A percentile compares a stretch with the other conserved stretches of the same genome.
Evolutionary conservation across 2,888 invertebrate genomes (phyloP).

Genomic region (Pristionchus mayeri): DNA sequence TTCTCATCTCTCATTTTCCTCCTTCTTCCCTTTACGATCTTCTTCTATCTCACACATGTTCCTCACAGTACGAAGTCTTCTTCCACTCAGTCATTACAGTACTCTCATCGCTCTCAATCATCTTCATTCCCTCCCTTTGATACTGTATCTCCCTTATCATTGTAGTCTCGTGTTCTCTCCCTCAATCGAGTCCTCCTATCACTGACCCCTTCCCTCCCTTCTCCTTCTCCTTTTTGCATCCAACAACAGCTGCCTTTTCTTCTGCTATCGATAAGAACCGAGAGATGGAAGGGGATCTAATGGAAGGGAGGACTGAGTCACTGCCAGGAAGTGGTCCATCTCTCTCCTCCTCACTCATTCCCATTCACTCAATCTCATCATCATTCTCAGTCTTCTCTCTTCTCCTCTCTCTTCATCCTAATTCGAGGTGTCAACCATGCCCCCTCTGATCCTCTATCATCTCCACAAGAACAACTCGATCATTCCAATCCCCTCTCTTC

Average conservation of each 20-base stretch:
- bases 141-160: not conserved
- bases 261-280: conserved; percentile 37
- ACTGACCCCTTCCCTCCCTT: not conserved
- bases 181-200: not conserved
- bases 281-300: conserved; percentile 9
- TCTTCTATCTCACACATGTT: not conserved
- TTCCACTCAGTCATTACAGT: conserved; percentile 25
- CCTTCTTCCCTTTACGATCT: not conserved
- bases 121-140: not conserved
- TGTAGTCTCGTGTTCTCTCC: not conserved
- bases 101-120: not conserved
- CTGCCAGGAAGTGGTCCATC: not conserved
- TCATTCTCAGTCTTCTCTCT: too few relatives aligned
- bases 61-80: not conserved
- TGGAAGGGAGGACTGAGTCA: conserved; percentile 31
- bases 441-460: conserved; percentile 8
- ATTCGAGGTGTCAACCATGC: conserved; percentile 37
- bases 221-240: conserved; percentile 7
- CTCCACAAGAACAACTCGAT: conserved; percentile 43
- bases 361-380: not conserved
- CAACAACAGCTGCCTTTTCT: conserved; percentile 18
- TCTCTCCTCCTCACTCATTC: not conserved
- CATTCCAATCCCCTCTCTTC: conserved; percentile 29
- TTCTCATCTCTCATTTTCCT: conserved; percentile 15
- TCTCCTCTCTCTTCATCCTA: not conserved